Evolutionary conservation across 2,888 invertebrate species (phyloP), one percentile per base, ranked within the genome.

Genomic region (Linnaemya vulpina): DNA sequence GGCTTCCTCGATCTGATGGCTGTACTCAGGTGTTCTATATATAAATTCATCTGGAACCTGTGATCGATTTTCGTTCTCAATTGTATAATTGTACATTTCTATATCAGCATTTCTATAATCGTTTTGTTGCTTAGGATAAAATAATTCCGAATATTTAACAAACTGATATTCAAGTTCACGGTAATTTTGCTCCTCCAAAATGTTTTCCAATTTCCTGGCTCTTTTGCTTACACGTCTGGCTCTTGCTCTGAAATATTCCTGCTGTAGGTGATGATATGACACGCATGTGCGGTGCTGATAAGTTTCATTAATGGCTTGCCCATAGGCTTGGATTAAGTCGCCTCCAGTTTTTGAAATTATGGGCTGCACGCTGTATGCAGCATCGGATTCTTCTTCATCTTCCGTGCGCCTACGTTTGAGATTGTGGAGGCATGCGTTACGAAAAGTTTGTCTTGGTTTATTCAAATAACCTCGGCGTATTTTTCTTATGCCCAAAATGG

Each of bases 101-200:
- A n/a, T n/a, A n/a, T n/a, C n/a, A n/a, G n/a, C n/a, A n/a, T n/a
- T n/a, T n/a, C n/a, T n/a, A n/a, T n/a, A n/a, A n/a, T n/a, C n/a
- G n/a, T n/a, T n/a, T n/a, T n/a, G n/a, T n/a, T n/a, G n/a, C n/a
- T n/a, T n/a, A n/a, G n/a, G n/a, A 35, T 90, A 86, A 0, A 89
- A 89, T 38, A 89, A 88, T 77, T 90, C 89, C 11, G 89, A 38
- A 40, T 89, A 87, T 4, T 87, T 77, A 35, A 88, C 78, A 62
- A 89, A 88, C n/a, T n/a, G 43, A 87, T 87, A 9, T 84, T 71
- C 1, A 4, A 88, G 87, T 0, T 88, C 83, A 17, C 87, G 87
- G 76, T 89, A 87, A 43, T 90, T 88, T 40, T 89, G 88, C 43
- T 89, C 88, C 20, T 89, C 68, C 7, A 89, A 84, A 60, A 89